phyloP scores from a whole-genome alignment of 2,888 invertebrate genomes.

The Xestoiulus laeticollis region DNA sequence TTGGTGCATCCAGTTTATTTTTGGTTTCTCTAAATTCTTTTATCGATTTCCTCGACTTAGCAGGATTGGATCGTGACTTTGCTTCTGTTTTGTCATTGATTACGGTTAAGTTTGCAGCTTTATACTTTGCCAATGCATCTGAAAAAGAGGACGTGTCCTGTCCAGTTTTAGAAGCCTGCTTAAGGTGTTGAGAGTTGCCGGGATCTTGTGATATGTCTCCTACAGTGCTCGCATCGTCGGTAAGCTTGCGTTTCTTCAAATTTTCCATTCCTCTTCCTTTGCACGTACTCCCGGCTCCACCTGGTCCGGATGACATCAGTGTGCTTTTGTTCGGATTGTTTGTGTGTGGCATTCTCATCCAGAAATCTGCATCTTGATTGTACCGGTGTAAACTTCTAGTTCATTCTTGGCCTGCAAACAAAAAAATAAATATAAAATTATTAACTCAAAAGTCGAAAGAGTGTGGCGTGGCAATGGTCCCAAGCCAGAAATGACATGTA shows the following conservation, averaged over 20 bases:
- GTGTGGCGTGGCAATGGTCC: too few relatives aligned
- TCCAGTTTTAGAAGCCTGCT: not conserved
- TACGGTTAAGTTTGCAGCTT: not conserved
- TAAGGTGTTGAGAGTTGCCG: not conserved
- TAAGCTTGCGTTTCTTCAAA: slow-evolving; percentile 1
- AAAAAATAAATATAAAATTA: not conserved
- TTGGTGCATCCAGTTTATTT: not conserved
- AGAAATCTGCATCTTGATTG: not conserved
- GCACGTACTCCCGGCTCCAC: not conserved
- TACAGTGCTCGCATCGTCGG: not conserved
- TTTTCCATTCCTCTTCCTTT: slow-evolving; percentile 12
- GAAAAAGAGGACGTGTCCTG: not conserved
- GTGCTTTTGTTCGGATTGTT: not conserved
- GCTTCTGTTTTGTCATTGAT: not conserved
- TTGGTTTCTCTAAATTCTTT: not conserved
- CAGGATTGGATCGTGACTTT: not conserved
- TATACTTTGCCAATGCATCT: not conserved
- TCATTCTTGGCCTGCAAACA: not conserved
- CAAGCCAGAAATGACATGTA: too few relatives aligned
- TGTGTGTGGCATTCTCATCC: not conserved
- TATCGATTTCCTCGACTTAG: not conserved
- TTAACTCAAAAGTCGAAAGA: not conserved
- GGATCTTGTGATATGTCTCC: slow-evolving; percentile 35
- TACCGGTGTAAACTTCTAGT: not conserved
- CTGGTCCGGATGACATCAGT: not conserved